Evolutionary conservation across 1,140 invertebrate genomes (phyloP).

Genomic region (Micrasema longulum): DNA sequence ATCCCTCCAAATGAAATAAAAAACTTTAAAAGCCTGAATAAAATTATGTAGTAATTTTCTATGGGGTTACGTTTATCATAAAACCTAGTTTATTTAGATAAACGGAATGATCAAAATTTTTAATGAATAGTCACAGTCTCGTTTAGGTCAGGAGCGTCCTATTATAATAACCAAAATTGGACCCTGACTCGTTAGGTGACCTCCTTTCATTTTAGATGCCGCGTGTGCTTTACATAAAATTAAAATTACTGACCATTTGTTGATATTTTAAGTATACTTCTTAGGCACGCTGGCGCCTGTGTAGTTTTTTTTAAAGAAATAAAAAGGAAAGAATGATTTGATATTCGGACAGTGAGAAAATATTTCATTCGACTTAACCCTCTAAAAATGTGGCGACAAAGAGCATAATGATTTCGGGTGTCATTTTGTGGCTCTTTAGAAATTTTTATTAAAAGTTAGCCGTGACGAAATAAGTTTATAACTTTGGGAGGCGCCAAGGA

Average conservation of each 20-base stretch:
- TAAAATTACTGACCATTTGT: slow-evolving; percentile 49
- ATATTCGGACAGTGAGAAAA: slow-evolving; percentile 30
- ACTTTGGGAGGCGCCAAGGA: background rate
- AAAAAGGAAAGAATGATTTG: slow-evolving; percentile 14
- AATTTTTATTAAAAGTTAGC: background rate
- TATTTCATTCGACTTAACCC: slow-evolving; percentile 4
- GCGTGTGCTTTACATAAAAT: slow-evolving; percentile 44
- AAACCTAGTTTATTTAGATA: background rate
- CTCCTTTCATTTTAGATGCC: slow-evolving; percentile 21
- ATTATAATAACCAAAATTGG: slow-evolving; percentile 50
- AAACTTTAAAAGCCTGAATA: background rate
- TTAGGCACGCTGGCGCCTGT: slow-evolving; percentile 51
- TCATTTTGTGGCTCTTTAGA: slow-evolving; percentile 19
- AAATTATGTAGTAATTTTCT: background rate
- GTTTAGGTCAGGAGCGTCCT: slow-evolving; percentile 9
- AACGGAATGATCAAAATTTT: background rate
- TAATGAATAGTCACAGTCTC: slow-evolving; percentile 4
- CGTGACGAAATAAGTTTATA: background rate
- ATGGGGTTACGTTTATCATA: background rate
- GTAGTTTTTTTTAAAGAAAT: background rate
- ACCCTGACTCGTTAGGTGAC: slow-evolving; percentile 30
- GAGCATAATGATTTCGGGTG: background rate
- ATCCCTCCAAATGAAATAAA: background rate
- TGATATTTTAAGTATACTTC: slow-evolving; percentile 43
- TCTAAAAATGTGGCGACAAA: slow-evolving; percentile 2